Conservation (phyloP, 2,797 vertebrate genomes). For the Sandelia bainsii region DNA sequence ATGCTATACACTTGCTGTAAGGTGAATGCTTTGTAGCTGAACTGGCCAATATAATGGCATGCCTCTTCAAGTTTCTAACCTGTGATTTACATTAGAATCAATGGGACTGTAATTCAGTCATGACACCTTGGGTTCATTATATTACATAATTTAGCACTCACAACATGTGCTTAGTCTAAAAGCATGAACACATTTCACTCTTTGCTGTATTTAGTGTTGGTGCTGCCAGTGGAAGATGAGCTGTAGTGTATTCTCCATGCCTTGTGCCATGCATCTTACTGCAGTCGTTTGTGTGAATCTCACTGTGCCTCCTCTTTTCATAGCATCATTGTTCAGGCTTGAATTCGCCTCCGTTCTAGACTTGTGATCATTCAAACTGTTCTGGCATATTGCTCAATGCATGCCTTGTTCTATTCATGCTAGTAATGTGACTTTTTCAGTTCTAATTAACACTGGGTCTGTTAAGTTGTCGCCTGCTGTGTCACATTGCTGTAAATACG, state of each 20-base stretch:
- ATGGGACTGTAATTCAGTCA: constrained; percentile 27
- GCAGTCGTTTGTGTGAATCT: constrained; percentile 45
- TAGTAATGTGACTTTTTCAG: constrained; percentile 74
- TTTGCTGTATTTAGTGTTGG: constrained; percentile 10
- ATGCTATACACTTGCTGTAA: neutral
- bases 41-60: constrained; percentile 28
- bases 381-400: constrained; percentile 73
- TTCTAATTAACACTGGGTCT: constrained; percentile 70
- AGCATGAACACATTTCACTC: constrained; percentile 31
- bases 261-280: constrained; percentile 28
- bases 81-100: constrained; percentile 32
- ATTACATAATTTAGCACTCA: constrained; percentile 56
- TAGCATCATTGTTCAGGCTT: constrained; percentile 72
- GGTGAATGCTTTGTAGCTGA: constrained; percentile 5
- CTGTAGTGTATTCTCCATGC: constrained; percentile 2
- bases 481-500: constrained; percentile 64
- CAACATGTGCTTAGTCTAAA: constrained; percentile 37
- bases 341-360: constrained; percentile 71
- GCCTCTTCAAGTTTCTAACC: constrained; percentile 17
- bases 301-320: constrained; percentile 73
- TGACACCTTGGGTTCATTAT: constrained; percentile 32
- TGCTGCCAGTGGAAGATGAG: constrained; percentile 21
- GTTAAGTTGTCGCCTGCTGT: constrained; percentile 65
- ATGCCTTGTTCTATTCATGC: constrained; percentile 78
- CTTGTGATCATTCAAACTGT: constrained; percentile 74